A percentile compares a stretch with the other conserved stretches of the same genome.
Conservation (phyloP, 2,888 invertebrate genomes). For the Ormyrus pomaceus region DNA sequence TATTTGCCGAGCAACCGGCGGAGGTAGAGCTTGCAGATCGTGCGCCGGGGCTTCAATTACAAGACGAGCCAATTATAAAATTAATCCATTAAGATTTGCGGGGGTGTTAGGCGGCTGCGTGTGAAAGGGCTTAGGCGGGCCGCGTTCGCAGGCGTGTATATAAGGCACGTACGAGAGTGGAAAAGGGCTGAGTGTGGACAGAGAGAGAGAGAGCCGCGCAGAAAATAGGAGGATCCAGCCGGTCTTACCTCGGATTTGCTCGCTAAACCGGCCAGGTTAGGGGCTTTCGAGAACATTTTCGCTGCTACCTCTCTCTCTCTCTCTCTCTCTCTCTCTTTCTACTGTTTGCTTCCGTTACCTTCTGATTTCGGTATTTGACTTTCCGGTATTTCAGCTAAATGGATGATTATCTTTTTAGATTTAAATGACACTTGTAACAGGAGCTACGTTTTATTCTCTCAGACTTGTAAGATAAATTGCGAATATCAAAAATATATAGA, state of each 20-base stretch:
- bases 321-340: background rate
- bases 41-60: conserved; percentile 61
- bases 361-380: background rate
- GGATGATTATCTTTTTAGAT: too few species aligned
- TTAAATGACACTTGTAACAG: too few species aligned
- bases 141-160: background rate
- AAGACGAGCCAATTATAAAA: conserved; percentile 70
- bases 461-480: too few species aligned
- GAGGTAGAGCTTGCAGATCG: too few species aligned
- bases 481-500: too few species aligned
- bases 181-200: conserved; percentile 36
- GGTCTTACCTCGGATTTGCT: conserved; percentile 71
- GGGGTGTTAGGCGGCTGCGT: conserved; percentile 24
- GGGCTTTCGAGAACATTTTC: conserved; percentile 61
- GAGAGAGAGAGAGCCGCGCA: conserved; percentile 28
- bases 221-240: conserved; percentile 68
- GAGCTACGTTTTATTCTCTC: too few species aligned
- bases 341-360: background rate
- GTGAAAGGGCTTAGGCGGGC: conserved; percentile 13
- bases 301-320: conserved; percentile 28
- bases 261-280: conserved; percentile 66
- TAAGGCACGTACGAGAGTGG: background rate
- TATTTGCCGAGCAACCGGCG: too few species aligned
- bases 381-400: too few species aligned
- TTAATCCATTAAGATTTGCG: conserved; percentile 70